Evolutionary conservation across 2,888 invertebrate genomes (phyloP), one percentile per base, ranked within the genome.

Genomic region (Frankliniella intonsa): DNA sequence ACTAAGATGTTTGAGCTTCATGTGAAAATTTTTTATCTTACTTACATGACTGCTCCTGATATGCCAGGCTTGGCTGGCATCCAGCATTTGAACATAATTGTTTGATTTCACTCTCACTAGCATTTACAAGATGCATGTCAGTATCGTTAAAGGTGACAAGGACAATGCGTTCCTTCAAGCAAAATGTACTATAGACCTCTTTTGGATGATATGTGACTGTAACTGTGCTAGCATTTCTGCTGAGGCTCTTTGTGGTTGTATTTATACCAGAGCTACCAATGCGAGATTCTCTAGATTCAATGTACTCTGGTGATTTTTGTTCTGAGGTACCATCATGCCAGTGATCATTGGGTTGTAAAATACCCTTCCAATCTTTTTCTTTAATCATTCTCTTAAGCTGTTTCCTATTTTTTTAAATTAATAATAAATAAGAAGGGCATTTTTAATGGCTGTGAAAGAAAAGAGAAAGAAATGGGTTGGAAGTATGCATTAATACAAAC

Each of bases 11-110:
- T 55, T 7, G 49, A 38, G 38, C 5, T 38, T 38, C 19, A 25
- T 50, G 50, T 22, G 19, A 55, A 5, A 62, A 19, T 17, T 38
- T 80, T n/a, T 5, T 22, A 49, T 14, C 12, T 22, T 80, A 84
- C 86, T 84, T 83, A 86, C 86, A 82, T 82, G 94, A 94, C 84
- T 92, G 91, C 84, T 92, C 92, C 85, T 95, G 94, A 85, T 92
- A 92, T 83, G 91, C 90, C 62, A 94, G 88, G 87, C 93, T 93
- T 0, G 95, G 95, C 86, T 95, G 95, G 86, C 95, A 95, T 80
- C 87, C 86, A 49, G 87, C 86, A 51, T 85, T 87, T 9, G 87
- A 87, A 88, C 95, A 95, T 84, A 95, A 90, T 87, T 95, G 94
- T 2, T 92, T 90, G 81, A 95, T 91, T 85, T 94, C 93, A n/a